Evolutionary conservation across 2,113 vertebrate species (phyloP), one percentile per base, ranked within the genome.

Genomic region (Nibea coibor): DNA sequence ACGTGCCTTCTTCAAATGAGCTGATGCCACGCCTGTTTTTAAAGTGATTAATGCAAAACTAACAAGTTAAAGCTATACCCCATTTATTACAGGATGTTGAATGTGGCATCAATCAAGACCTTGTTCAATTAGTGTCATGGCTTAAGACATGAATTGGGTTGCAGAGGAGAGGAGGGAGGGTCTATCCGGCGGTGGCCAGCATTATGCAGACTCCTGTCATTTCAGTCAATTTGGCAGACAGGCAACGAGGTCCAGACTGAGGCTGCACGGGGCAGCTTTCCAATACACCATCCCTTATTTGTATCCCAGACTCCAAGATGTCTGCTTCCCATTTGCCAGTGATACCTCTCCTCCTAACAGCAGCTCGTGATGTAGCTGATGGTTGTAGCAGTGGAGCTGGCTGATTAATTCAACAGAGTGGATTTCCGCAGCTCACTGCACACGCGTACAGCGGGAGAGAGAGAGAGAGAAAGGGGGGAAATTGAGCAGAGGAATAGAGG

Each of bases 331-430:
- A 4, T 48, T 39, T 75, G 74, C 67, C 69, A 81, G 50, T 50
- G 76, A 82, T 57, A 77, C 70, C 71, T 77, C 68, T 81, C 24
- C 80, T 81, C 65, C 67, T 31, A 47, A 71, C 74, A 75, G 82
- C 72, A 61, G 81, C 62, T 53, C 72, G 42, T 87, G 85, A 85
- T 89, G 86, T 47, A 78, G 84, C 78, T 61, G 86, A 88, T 81
- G 78, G 75, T 85, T 78, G 83, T 88, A 80, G 85, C 71, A 66
- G 81, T 74, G 77, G 80, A 82, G 84, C 80, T 61, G 86, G 75
- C 84, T 88, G 91, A 92, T 91, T 89, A 90, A 93, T 92, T 93
- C 91, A 91, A 80, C 82, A 84, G 84, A 81, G 87, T 89, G 81
- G 83, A 88, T 92, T 89, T 93, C 84, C 70, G 88, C 92, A 89